Conservation (phyloP, 2,113 vertebrate species). For the Sylvietta virens region DNA sequence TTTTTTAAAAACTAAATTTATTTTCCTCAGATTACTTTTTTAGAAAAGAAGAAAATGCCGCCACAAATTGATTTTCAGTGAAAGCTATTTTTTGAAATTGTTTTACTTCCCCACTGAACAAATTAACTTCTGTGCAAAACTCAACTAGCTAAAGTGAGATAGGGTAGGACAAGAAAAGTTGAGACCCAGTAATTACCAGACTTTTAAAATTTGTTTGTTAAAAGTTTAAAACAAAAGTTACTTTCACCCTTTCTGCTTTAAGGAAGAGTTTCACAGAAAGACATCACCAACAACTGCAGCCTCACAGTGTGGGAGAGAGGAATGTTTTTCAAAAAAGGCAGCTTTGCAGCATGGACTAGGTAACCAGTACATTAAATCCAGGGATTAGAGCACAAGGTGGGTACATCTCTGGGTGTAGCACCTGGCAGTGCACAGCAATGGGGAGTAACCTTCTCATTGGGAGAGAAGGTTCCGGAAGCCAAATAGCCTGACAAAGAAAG, state of each 20-base stretch:
- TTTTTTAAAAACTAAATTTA: neutral
- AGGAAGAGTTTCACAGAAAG: neutral
- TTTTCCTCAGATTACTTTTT: neutral
- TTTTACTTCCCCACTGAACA: neutral
- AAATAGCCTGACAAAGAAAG: neutral
- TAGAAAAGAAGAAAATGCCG: neutral
- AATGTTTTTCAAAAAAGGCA: neutral
- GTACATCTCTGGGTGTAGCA: neutral
- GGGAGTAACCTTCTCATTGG: neutral
- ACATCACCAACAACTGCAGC: neutral
- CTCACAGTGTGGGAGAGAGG: neutral
- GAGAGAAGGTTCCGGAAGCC: neutral
- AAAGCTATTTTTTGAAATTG: neutral
- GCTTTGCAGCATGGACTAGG: neutral
- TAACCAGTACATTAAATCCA: neutral
- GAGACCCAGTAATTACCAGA: neutral
- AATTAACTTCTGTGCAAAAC: neutral
- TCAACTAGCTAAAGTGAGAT: neutral
- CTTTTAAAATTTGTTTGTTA: neutral
- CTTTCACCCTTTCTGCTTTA: neutral
- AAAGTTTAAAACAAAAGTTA: neutral
- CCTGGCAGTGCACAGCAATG: rapidly evolving
- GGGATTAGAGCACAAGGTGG: neutral
- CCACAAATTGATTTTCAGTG: neutral
- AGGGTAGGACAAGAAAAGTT: neutral